Base-by-base conservation (phyloP, 2,888 invertebrate species). In the Drosophila macrothrix region DNA sequence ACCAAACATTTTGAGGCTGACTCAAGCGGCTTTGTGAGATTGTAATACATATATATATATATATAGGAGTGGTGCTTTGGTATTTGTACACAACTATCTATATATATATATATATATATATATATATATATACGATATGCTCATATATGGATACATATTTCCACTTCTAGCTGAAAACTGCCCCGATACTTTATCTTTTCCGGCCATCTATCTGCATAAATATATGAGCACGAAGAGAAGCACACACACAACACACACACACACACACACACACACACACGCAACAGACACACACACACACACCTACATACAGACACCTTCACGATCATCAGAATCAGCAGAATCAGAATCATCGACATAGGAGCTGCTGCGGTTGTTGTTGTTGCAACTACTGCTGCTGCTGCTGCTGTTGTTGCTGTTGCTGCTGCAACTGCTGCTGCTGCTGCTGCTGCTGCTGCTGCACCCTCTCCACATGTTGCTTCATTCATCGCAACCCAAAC, bases 201-300 rank as follows among this genome's bases (percentile, higher is more conserved):
- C 85, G 91, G 91, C 90, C 91, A 90, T 85, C 91, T 90, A 90
- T 89, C 85, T 90, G 88, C 85, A 89, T 89, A 79, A 90, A 85
- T 89, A 85, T 78, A 76, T 79, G 60, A 76, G 72, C 76, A 69
- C 54, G 62, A 64, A 46, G 39, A 52, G 67, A 22, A 39, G n/a
- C 19, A 54, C 58, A 69, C 58, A 76, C 59, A 50, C 41, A 64
- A 33, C 19, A 41, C 41, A 73, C 12, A 60, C 25, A 31, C 22
- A 62, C 25, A 29, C n/a, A 56, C 53, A 65, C 0, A 33, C 60
- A 69, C 58, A 60, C 25, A 37, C 28, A 62, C 25, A 29, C n/a
- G n/a, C n/a, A n/a, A n/a, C n/a, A n/a, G n/a, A n/a, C n/a, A 49
- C 49, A 53, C 39, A 62, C 62, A 65, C 14, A 65, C 14, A 64